phyloP scores from a whole-genome alignment of 2,888 invertebrate species.

The Drosophila lutescens region DNA sequence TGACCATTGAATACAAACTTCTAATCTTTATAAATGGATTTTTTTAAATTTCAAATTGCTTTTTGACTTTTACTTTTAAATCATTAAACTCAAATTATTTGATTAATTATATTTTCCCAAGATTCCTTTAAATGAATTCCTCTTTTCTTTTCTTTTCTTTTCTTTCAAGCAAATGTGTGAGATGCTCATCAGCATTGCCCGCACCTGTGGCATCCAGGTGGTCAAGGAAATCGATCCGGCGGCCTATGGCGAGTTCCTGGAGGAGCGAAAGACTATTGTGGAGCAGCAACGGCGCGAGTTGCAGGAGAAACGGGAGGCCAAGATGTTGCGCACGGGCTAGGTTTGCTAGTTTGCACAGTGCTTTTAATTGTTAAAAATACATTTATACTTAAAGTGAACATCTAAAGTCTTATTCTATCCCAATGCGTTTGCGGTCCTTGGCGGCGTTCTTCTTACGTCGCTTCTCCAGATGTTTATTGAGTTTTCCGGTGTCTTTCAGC shows the following conservation, averaged over 20 bases:
- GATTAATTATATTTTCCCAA: too few relatives aligned
- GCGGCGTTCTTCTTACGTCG: slow-evolving; percentile 89
- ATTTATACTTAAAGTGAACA: slow-evolving; percentile 50
- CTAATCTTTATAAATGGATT: too few relatives aligned
- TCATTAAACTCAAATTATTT: too few relatives aligned
- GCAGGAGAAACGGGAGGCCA: slow-evolving; percentile 94
- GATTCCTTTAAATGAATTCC: too few relatives aligned
- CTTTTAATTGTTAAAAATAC: slow-evolving; percentile 58
- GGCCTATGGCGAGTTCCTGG: slow-evolving; percentile 93
- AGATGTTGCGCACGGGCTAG: slow-evolving; percentile 92
- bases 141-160: neutral
- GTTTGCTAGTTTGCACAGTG: slow-evolving; percentile 14
- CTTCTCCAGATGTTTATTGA: slow-evolving; percentile 92
- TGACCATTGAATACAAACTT: too few relatives aligned
- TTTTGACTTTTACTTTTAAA: too few relatives aligned
- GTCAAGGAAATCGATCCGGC: slow-evolving; percentile 90
- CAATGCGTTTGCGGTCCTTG: slow-evolving; percentile 83
- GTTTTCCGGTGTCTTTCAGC: slow-evolving; percentile 90
- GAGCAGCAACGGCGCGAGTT: slow-evolving; percentile 91
- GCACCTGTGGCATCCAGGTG: slow-evolving; percentile 93
- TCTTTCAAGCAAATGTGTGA: slow-evolving; percentile 89
- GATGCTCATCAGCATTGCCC: slow-evolving; percentile 91
- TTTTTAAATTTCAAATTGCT: too few relatives aligned
- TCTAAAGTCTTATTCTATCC: slow-evolving; percentile 71
- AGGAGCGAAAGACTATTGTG: slow-evolving; percentile 89